Conservation (phyloP, 2,113 vertebrate species). For the Strix aluco region DNA sequence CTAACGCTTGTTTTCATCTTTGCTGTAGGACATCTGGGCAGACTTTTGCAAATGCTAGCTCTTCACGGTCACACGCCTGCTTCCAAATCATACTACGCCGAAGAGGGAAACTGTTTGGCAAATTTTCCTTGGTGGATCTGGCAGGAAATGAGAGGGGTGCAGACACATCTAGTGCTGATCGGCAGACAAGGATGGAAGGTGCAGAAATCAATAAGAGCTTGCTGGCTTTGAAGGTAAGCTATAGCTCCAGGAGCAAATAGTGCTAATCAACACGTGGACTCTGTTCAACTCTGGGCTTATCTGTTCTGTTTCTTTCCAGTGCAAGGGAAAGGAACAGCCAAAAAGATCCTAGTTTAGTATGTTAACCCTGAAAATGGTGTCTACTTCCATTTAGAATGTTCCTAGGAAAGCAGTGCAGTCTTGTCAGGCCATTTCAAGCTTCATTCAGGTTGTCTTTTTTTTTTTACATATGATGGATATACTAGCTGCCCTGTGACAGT, state of each 20-base stretch:
- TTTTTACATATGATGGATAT: neutral
- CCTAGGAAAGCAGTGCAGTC: neutral
- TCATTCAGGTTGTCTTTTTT: neutral
- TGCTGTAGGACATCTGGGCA: constrained; percentile 90
- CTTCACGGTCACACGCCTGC: constrained; percentile 93
- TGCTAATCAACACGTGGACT: neutral
- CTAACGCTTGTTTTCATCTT: neutral
- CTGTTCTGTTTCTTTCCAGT: neutral
- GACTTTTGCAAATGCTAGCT: constrained; percentile 92
- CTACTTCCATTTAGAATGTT: neutral
- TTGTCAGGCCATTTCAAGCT: neutral
- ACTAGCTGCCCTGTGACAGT: neutral
- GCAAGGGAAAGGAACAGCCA: neutral
- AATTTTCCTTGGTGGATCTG: constrained; percentile 94
- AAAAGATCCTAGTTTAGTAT: neutral
- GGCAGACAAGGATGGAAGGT: constrained; percentile 89
- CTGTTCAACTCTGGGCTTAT: neutral
- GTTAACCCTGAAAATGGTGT: neutral
- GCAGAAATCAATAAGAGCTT: constrained; percentile 97
- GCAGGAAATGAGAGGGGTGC: constrained; percentile 96
- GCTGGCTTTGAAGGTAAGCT: constrained; percentile 92
- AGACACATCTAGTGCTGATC: constrained; percentile 88
- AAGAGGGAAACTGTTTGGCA: constrained; percentile 83
- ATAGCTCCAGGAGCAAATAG: neutral
- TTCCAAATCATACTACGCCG: constrained; percentile 90